Evolutionary conservation across 2,888 invertebrate genomes (phyloP), one percentile per base, ranked within the genome.

Genomic region (Ormyrus nitidulus): DNA sequence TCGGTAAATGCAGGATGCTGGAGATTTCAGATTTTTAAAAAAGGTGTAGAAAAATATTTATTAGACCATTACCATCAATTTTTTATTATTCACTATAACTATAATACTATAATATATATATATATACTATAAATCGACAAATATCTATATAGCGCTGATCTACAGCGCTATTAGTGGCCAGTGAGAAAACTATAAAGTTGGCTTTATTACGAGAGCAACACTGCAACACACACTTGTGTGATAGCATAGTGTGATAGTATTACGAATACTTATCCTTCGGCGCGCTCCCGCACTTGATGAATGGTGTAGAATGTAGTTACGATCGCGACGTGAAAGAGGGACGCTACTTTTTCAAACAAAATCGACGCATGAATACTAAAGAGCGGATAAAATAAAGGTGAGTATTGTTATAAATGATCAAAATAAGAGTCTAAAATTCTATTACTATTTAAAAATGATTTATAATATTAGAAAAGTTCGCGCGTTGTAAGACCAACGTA

Each of bases 331-430:
- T 54, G 64, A 65, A 65, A 69, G 68, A 65, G 72, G 59, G 77
- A 81, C 81, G 78, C 77, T 53, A 71, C 61, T 69, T 78, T 34
- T 70, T 71, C 64, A 75, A 81, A 75, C 56, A 71, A 56, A 68
- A 69, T 72, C 48, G 19, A 58, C 68, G 56, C 54, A 77, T 80
- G 76, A 68, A 53, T 64, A 61, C 58, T 6, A 58, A 53, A 19
- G 11, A 48, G 49, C 13, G 66, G 56, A 48, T 72, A 11, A 58
- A 64, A 56, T 61, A 80, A 77, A 80, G 80, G 80, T 80, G 69
- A 72, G 49, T 58, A 8, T 68, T 44, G 13, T 66, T 53, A 44
- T 8, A 5, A 19, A 44, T 6, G 34, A 34, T 34, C 34, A 34
- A 34, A 34, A 34, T 34, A 34, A 34, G 34, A 34, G 34, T 48